These are phyloP conservation scores for Leptosomus discolor DNA, from an alignment of 2,113 vertebrate genomes.

Conservation along the genomic window DNA sequence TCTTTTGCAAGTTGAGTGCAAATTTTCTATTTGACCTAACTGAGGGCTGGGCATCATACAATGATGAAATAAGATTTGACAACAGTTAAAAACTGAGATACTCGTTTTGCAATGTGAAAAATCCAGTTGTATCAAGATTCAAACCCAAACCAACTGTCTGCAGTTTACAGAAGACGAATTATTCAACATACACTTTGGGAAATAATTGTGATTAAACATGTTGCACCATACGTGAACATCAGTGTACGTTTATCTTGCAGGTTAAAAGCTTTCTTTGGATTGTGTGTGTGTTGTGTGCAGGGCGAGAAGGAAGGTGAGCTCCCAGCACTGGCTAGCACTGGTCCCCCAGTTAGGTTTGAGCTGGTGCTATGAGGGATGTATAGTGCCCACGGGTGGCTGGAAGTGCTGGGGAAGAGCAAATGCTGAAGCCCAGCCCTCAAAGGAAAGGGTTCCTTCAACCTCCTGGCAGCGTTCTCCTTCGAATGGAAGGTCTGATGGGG, in stretches of 20 bases:
- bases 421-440: too few species aligned
- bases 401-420: fast-evolving
- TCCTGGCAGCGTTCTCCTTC: not conserved
- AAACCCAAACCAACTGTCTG: not conserved
- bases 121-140: not conserved
- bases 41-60: not conserved
- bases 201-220: not conserved
- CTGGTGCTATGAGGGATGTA: fast-evolving
- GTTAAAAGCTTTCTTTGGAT: not conserved
- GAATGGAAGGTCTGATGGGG: not conserved
- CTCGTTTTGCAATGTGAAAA: not conserved
- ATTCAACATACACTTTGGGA: not conserved
- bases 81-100: not conserved
- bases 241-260: too few species aligned
- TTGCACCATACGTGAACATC: not conserved
- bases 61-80: not conserved
- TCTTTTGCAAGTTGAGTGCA: not conserved
- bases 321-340: not conserved
- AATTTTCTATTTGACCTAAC: not conserved
- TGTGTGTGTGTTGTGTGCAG: fast-evolving
- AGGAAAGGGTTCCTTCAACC: not conserved
- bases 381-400: not conserved
- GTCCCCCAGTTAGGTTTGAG: fast-evolving
- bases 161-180: not conserved
- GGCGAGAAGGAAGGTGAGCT: not conserved